These are phyloP conservation scores for Tyrannus savana DNA, from an alignment of 2,113 vertebrate species.

Conservation along the genomic window DNA sequence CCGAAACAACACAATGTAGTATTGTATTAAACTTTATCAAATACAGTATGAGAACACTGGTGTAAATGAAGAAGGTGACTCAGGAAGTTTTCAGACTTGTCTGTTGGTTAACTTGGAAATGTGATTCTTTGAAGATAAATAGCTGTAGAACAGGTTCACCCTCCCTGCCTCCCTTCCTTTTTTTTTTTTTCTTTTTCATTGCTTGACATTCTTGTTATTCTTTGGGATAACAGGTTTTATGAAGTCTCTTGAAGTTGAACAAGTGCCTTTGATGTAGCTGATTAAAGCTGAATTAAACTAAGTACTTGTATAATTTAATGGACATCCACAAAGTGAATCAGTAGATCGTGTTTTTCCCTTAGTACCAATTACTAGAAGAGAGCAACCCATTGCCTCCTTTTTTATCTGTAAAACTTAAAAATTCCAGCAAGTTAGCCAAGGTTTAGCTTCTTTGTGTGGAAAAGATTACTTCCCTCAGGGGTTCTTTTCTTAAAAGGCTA, in stretches of 20 bases:
- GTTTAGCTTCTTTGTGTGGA: neutral
- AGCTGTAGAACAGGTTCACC: neutral
- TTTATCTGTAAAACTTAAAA: neutral
- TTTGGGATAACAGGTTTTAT: constrained; percentile 14
- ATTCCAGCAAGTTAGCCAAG: neutral
- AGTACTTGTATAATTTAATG: neutral
- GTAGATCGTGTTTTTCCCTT: neutral
- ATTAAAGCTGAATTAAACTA: neutral
- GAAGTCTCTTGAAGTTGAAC: neutral
- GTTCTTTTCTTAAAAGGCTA: neutral
- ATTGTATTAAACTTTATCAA: neutral
- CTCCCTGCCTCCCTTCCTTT: rapidly evolving
- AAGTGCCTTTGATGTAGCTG: constrained; percentile 8
- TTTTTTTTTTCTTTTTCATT: neutral
- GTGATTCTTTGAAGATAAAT: neutral
- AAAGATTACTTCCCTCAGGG: neutral
- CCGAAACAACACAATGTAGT: neutral
- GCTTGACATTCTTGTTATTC: neutral
- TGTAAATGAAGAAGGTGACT: neutral
- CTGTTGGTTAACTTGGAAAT: neutral
- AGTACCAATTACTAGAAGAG: neutral
- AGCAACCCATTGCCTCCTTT: neutral
- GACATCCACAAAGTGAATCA: neutral
- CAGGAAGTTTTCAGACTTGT: neutral
- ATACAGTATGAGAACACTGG: neutral